phyloP scores from a whole-genome alignment of 2,888 invertebrate species.

The Drosophila prostipennis region DNA sequence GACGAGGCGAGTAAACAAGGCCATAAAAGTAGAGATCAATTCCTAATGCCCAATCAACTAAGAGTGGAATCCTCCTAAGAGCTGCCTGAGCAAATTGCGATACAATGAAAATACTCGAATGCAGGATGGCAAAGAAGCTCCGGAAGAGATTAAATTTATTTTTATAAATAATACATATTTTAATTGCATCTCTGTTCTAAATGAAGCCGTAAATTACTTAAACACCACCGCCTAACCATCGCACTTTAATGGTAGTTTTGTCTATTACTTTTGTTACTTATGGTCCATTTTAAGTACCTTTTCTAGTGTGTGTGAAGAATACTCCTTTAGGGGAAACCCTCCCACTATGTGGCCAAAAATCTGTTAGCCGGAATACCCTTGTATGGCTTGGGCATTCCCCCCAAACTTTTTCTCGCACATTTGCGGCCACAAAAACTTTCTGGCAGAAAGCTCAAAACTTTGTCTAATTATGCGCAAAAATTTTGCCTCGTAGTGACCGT shows the following conservation, averaged over 20 bases:
- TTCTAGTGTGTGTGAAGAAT: neutral
- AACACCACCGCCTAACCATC: neutral
- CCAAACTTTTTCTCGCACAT: conserved; percentile 55
- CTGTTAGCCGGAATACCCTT: conserved; percentile 28
- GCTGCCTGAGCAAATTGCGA: conserved; percentile 41
- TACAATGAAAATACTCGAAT: conserved; percentile 25
- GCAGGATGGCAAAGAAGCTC: neutral
- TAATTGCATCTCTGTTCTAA: no score
- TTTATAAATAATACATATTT: no score
- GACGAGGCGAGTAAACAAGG: conserved; percentile 54
- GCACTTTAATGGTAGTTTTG: neutral
- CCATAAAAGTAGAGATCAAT: conserved; percentile 74
- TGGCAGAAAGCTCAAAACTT: conserved; percentile 52
- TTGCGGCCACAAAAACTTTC: conserved; percentile 62
- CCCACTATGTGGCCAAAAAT: conserved; percentile 22
- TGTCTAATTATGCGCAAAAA: conserved; percentile 75
- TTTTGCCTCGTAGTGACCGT: conserved; percentile 68
- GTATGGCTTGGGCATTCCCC: conserved; percentile 12
- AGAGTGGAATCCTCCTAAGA: conserved; percentile 45
- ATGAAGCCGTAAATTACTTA: neutral
- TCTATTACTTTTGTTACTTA: neutral
- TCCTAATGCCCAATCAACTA: conserved; percentile 76
- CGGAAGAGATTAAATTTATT: neutral
- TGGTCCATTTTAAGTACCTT: neutral
- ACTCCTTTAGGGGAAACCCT: neutral